Conservation (phyloP, 1,140 invertebrate genomes). For the Drosophila virilis region DNA sequence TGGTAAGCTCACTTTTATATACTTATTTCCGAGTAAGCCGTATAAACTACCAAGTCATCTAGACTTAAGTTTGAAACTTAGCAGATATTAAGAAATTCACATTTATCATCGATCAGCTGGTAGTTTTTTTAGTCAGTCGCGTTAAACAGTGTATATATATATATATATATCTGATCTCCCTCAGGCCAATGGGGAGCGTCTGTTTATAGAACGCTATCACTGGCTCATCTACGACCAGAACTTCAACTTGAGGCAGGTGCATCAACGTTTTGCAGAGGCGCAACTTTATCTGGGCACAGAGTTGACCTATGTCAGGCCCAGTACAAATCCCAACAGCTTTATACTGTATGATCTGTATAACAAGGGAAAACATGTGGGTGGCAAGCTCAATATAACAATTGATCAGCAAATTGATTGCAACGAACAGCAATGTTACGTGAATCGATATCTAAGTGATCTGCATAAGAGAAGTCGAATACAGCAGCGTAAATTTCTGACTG, state of each 20-base stretch:
- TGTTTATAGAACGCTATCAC: slow-evolving; percentile 57
- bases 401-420: slow-evolving; percentile 65
- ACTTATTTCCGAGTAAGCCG: too few species aligned
- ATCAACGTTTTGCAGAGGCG: slow-evolving; percentile 30
- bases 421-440: slow-evolving; percentile 24
- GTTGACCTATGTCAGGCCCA: slow-evolving; percentile 48
- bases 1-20: slow-evolving; percentile 30
- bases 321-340: neutral
- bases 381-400: slow-evolving; percentile 62
- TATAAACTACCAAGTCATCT: too few species aligned
- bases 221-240: slow-evolving; percentile 67
- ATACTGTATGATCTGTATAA: slow-evolving; percentile 74
- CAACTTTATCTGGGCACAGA: slow-evolving; percentile 59
- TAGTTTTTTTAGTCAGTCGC: too few species aligned
- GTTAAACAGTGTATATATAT: too few species aligned
- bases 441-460: slow-evolving; percentile 62
- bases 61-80: too few species aligned
- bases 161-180: neutral
- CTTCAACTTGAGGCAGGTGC: slow-evolving; percentile 22
- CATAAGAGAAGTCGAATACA: slow-evolving; percentile 51
- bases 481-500: slow-evolving; percentile 60
- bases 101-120: too few species aligned
- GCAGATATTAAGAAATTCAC: too few species aligned
- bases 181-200: slow-evolving; percentile 40
- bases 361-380: slow-evolving; percentile 67